Evolutionary conservation across 1,140 invertebrate species (phyloP).

Genomic region (Neodiprion lecontei): DNA sequence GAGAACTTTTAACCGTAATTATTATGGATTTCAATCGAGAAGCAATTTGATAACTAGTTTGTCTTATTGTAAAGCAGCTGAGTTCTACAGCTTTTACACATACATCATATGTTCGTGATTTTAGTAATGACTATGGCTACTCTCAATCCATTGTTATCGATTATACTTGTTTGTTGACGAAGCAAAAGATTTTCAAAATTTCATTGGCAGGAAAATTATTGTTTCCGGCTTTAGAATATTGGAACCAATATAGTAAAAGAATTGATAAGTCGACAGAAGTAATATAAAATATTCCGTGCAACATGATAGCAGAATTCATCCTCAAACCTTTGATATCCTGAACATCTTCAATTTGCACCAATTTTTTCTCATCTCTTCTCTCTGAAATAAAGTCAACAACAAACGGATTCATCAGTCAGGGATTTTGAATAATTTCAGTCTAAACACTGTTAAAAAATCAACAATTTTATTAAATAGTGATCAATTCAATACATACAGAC

Average conservation of each 20-base stretch:
- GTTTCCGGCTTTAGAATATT: background rate
- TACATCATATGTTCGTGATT: background rate
- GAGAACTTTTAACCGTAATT: background rate
- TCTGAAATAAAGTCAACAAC: conserved; percentile 44
- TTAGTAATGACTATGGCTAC: background rate
- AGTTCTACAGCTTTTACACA: background rate
- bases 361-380: conserved; percentile 48
- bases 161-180: background rate
- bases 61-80: background rate
- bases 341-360: conserved; percentile 53
- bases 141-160: background rate
- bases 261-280: background rate
- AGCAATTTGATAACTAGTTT: background rate
- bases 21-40: too few species aligned
- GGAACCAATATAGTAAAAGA: background rate
- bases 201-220: background rate
- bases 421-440: conserved; percentile 29
- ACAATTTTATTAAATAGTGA: conserved; percentile 36
- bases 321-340: conserved; percentile 60
- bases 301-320: conserved; percentile 4
- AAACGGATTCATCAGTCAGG: conserved; percentile 19
- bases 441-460: conserved; percentile 30
- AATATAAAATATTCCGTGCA: background rate
- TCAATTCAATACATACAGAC: conserved; percentile 21
- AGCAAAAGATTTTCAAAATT: background rate